Conservation (phyloP, 2,113 vertebrate species). For the Gallinago media region DNA sequence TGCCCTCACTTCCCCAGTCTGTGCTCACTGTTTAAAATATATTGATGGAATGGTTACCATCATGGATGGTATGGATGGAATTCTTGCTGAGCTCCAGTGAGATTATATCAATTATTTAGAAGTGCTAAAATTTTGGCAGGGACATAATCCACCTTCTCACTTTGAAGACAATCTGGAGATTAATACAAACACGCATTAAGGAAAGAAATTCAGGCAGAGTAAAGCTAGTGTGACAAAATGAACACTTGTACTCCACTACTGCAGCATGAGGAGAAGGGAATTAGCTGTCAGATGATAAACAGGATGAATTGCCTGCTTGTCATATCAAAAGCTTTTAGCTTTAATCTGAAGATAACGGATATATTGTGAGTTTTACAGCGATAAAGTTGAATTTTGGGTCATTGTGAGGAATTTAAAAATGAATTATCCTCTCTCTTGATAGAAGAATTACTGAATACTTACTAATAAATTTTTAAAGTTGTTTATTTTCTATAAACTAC, state of each 20-base stretch:
- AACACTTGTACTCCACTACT: constrained; percentile 49
- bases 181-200: constrained; percentile 43
- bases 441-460: not conserved
- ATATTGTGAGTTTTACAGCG: constrained; percentile 23
- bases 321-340: constrained; percentile 70
- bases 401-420: not conserved
- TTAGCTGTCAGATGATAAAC: constrained; percentile 67
- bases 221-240: constrained; percentile 61
- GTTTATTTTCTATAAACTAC: not conserved
- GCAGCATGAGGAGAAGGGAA: constrained; percentile 40
- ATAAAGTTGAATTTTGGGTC: constrained; percentile 45
- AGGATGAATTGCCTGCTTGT: constrained; percentile 63
- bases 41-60: constrained; percentile 34
- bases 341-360: constrained; percentile 69
- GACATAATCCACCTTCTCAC: constrained; percentile 36
- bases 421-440: not conserved
- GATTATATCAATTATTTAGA: constrained; percentile 64
- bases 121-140: constrained; percentile 48
- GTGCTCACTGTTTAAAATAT: not conserved
- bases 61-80: too few species aligned
- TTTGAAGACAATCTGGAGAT: constrained; percentile 59
- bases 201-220: constrained; percentile 22
- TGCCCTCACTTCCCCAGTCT: not conserved
- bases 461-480: not conserved
- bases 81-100: constrained; percentile 12